Evolutionary conservation across 2,797 vertebrate genomes (phyloP).

Genomic region (Prunella strophiata): DNA sequence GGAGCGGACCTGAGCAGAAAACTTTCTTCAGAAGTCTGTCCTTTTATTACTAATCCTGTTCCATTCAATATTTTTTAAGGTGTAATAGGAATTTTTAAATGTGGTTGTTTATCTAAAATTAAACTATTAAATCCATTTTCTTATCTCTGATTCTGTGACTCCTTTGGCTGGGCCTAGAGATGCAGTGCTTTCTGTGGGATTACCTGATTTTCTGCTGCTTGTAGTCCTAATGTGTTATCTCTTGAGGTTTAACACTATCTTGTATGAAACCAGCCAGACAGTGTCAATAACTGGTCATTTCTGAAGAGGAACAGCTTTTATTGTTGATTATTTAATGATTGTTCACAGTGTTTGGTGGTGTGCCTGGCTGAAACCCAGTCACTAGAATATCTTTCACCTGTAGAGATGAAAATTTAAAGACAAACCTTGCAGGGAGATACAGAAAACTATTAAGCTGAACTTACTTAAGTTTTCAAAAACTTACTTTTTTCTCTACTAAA

Average conservation of each 20-base stretch:
- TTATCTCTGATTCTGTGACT: background rate
- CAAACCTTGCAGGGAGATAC: accelerated
- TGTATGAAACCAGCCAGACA: background rate
- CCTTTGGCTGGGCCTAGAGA: background rate
- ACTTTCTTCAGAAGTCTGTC: background rate
- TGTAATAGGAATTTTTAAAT: background rate
- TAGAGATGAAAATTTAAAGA: background rate
- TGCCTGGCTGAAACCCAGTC: background rate
- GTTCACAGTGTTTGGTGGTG: background rate
- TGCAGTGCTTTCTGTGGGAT: background rate
- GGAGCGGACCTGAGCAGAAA: background rate
- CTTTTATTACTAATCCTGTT: background rate
- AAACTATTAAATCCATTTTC: background rate
- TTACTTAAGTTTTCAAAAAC: background rate
- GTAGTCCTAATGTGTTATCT: background rate
- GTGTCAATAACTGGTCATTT: constrained; percentile 38
- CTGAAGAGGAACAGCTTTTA: constrained; percentile 23
- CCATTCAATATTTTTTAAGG: background rate
- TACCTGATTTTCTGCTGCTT: background rate
- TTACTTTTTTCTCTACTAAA: background rate
- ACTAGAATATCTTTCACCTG: background rate
- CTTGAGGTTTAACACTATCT: background rate
- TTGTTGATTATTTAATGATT: background rate
- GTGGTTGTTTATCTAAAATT: background rate
- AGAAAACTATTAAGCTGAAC: background rate